Evolutionary conservation across 2,113 vertebrate genomes (phyloP).

Genomic region (Chunga burmeisteri): DNA sequence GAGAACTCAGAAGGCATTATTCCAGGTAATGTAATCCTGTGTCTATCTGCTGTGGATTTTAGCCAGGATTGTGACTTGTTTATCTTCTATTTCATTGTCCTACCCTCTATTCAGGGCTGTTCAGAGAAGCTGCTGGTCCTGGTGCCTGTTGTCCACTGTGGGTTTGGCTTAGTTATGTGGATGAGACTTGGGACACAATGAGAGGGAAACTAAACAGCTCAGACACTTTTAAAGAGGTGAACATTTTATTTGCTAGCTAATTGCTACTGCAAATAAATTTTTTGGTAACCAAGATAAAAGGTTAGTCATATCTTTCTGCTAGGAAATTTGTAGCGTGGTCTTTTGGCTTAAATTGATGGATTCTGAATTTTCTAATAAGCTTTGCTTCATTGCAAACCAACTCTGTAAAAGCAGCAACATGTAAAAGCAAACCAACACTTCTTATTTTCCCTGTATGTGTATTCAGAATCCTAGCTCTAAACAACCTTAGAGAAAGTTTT

Average conservation of each 20-base stretch:
- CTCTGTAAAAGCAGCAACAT: neutral
- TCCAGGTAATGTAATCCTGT: neutral
- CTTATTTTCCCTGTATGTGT: neutral
- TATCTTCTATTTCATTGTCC: neutral
- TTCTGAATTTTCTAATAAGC: neutral
- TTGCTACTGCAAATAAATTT: neutral
- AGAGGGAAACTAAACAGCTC: neutral
- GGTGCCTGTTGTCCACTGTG: neutral
- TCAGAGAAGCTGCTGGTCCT: neutral
- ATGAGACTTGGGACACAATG: neutral
- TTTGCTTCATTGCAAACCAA: neutral
- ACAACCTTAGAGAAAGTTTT: slow-evolving; percentile 7
- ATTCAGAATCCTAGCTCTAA: neutral
- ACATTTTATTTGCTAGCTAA: neutral
- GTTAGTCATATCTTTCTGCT: neutral
- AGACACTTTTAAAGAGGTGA: neutral
- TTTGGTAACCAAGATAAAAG: neutral
- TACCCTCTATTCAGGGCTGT: neutral
- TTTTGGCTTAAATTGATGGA: neutral
- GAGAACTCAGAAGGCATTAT: neutral
- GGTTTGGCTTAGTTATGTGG: neutral
- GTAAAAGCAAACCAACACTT: neutral
- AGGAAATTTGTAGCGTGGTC: neutral
- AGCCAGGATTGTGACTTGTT: neutral
- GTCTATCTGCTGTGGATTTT: neutral